phyloP scores from a whole-genome alignment of 1,140 invertebrate genomes.

The Tetramorium parvispinum region DNA sequence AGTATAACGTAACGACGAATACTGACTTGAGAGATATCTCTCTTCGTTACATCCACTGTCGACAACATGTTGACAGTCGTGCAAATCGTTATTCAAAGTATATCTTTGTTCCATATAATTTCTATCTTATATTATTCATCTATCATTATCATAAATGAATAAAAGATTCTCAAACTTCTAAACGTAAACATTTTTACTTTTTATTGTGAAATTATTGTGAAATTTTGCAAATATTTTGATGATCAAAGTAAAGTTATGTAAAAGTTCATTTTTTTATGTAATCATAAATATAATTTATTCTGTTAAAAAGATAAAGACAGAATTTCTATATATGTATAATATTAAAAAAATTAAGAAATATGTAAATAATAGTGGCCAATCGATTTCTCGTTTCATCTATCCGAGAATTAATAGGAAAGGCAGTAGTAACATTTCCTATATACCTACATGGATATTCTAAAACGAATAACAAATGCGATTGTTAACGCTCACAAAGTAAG shows the following conservation, averaged over 20 bases:
- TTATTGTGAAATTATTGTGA: not conserved
- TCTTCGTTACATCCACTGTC: not conserved
- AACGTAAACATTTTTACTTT: not conserved
- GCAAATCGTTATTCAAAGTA: not conserved
- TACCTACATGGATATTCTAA: not conserved
- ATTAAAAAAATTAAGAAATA: not conserved
- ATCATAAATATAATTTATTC: not conserved
- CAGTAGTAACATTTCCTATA: not conserved
- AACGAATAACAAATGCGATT: not conserved
- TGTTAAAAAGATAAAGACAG: not conserved
- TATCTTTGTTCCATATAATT: not conserved
- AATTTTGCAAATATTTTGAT: not conserved
- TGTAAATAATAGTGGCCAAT: not conserved
- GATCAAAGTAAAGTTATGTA: not conserved
- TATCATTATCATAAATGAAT: not conserved
- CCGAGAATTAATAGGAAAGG: not conserved
- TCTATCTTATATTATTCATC: not conserved
- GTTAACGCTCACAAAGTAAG: not conserved
- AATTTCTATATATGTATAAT: not conserved
- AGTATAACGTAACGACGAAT: constrained; percentile 17
- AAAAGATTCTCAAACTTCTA: not conserved
- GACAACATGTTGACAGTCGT: not conserved
- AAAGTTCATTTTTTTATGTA: not conserved
- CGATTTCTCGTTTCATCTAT: not conserved
- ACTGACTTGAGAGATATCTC: not conserved